Evolutionary conservation across 2,797 vertebrate genomes (phyloP), one percentile per base, ranked within the genome.

Genomic region (Microtus agrestis): DNA sequence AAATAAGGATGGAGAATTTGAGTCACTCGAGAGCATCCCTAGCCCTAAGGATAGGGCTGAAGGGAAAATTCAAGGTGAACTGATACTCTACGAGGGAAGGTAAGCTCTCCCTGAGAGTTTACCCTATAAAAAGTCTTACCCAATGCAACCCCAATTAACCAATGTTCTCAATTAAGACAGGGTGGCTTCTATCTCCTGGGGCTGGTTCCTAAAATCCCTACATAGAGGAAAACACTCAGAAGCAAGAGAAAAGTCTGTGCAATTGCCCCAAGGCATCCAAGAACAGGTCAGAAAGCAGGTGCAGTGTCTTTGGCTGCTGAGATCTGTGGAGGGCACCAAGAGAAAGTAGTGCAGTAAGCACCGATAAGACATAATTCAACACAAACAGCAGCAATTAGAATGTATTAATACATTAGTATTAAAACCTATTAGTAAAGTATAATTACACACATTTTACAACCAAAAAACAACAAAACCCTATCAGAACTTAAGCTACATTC

Each of bases 111-210:
- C 79, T 61, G 46, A 89, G 80, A 96, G 48, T 91, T 91, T 43
- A 87, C 10, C 74, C 37, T 87, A 86, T 77, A 87, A 96, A 95
- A 89, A 91, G 37, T n/a, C 95, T 87, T 63, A 88, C 37, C 78
- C 77, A 71, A 19, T 17, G 59, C 21, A 78, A 94, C 9, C 12
- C 79, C 88, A 96, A 96, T 97, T 95, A 97, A 95, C 54, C 94
- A 87, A 95, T 56, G 46, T 59, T 95, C 94, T 95, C 91, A 87
- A 54, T 87, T 95, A 97, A 87, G n/a, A 48, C 85, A 91, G 61
- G 65, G 73, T 12, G 91, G 40, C 40, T 94, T 85, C 86, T 48
- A 6, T 78, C 92, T 98, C 95, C 89, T 77, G 87, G 48, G 89
- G 46, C 87, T 67, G 54, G 54, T 17, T 92, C 37, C 86, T 95